Conservation (phyloP, 2,113 vertebrate species). For the Chauna torquata region DNA sequence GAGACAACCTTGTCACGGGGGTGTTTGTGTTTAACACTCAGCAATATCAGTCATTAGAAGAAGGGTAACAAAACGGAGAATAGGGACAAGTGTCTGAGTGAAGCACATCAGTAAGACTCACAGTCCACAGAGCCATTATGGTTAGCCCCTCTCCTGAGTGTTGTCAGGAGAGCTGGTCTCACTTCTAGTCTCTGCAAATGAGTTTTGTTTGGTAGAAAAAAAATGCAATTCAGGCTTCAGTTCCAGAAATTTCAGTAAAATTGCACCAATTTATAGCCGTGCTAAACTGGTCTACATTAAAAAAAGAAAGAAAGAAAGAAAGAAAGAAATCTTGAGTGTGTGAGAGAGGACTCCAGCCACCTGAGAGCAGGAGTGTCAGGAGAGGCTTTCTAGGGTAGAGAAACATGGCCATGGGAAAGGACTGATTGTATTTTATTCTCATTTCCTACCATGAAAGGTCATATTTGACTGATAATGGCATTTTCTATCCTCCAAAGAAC, state of each 20-base stretch:
- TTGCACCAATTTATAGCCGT: fast-evolving
- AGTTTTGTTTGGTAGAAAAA: background rate
- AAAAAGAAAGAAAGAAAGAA: too few species aligned
- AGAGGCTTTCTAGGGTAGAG: background rate
- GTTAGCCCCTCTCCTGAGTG: background rate
- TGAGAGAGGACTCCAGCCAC: background rate
- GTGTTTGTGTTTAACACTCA: background rate
- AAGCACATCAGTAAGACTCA: fast-evolving
- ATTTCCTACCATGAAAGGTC: constrained; percentile 14
- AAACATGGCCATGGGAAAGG: background rate
- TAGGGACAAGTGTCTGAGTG: too few species aligned
- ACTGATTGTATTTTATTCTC: background rate
- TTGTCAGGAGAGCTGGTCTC: background rate
- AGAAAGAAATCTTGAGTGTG: background rate
- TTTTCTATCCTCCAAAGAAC: background rate
- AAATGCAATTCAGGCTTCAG: background rate
- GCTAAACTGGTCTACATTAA: background rate
- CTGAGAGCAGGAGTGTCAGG: background rate
- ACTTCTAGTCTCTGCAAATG: background rate
- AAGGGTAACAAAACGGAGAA: background rate
- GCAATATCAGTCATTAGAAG: background rate
- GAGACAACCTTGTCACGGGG: background rate
- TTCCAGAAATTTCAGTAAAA: background rate
- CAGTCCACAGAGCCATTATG: background rate
- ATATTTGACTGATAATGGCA: background rate